Base-by-base conservation (phyloP, 2,888 invertebrate species). In the Drosophila prolongata region DNA sequence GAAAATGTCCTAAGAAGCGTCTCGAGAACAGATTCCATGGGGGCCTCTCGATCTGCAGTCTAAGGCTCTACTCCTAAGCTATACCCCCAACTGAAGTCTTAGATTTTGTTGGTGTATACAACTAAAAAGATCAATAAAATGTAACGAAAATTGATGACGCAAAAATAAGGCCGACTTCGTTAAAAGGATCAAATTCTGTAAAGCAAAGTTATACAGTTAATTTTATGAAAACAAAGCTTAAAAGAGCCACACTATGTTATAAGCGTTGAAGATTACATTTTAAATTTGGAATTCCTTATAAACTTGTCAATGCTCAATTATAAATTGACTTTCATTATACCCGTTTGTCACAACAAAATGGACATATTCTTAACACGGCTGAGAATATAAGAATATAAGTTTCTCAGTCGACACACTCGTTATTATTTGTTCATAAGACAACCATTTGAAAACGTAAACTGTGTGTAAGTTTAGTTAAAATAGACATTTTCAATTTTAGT, bases 51-150 rank as follows among this genome's bases (percentile, higher is more conserved):
- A 85, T 82, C 86, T 89, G 89, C 83, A 86, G 83, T 79, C 86
- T 80, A 86, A 86, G 81, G 87, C 86, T 86, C 83, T 88, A 74
- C 83, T 80, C 58, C 84, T 86, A 79, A 86, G 88, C 86, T 81
- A 86, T 83, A 67, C 80, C 84, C 62, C 86, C 89, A 16, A 8
- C 9, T 37, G 10, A 10, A 9, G 9, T 1, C 3, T 5, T 2
- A 0, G 6, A 30, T 6, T 42, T 11, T 19, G 10, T 13, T 30
- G 6, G 6, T 30, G 30, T 8, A 8, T 30, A 30, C 30, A 30
- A 8, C 8, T 30, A 30, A 8, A 30, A 30, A 30, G 8, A 8
- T 30, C 30, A 30, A 19, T 19, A 30, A 30, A 8, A 30, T 30
- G 30, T 6, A 30, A 30, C 4, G 8, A 30, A 30, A 30, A 30